Base-by-base conservation (phyloP, 2,888 invertebrate species). In the Tenthredo notha region DNA sequence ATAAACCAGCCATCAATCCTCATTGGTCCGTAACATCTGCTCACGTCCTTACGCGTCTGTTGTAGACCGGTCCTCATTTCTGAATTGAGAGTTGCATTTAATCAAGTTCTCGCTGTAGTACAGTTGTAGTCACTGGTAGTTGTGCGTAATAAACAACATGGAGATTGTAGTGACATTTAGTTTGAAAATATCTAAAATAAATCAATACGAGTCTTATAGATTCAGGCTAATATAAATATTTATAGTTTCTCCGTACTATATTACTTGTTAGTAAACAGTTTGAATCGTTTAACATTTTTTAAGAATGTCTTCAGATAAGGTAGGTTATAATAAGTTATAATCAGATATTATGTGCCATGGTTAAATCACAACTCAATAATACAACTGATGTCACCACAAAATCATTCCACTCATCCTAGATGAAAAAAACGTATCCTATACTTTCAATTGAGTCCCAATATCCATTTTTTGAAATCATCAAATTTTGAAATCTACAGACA, bases 121-220 rank as follows among this genome's bases (percentile, higher is more conserved):
- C 12, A 3, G 2, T 43, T 12, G 2, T 18, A 50, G 50, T 50
- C 6, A 50, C 54, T 6, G n/a, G 54, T 7, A n/a, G 54, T 54
- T 2, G 43, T 74, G 43, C 40, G n/a, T 33, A 37, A 80, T 80
- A 80, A 80, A 80, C 80, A 80, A 80, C 80, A 80, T 80, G 80
- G 80, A 40, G 61, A 61, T 40, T 40, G 61, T 40, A 37, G 80
- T 80, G 80, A 80, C 58, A 80, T 40, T 80, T 18, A 58, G 61
- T 80, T 80, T 80, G 61, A 74, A 74, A 67, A 80, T 80, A 37
- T 80, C 25, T 61, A 40, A 40, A 80, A 61, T 61, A 61, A 80
- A 80, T 80, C 80, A 50, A 80, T 80, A 78, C 54, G 54, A 78
- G 58, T 37, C 37, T 33, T 54, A 54, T 78, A 33, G n/a, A 29